Percentiles rank a stretch among this genome's conserved stretches.
Conservation (phyloP, 2,113 vertebrate species). For the Corythornis vintsioides region DNA sequence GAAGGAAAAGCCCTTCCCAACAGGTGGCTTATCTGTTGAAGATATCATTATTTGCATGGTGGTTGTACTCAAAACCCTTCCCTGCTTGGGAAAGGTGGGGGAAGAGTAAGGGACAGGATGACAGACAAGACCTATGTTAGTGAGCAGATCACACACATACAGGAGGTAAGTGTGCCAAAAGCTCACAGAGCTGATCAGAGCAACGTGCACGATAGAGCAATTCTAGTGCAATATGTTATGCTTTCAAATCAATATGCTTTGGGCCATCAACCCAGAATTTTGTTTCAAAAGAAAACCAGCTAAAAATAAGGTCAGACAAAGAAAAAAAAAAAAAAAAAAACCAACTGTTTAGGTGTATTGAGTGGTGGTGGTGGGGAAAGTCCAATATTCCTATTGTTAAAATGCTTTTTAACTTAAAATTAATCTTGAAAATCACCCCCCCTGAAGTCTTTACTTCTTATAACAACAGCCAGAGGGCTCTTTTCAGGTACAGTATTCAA, state of each 20-base stretch:
- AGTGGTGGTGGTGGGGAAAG: neutral
- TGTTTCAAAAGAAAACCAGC: neutral
- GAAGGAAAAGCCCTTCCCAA: neutral
- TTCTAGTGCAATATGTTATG: neutral
- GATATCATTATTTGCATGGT: too few species aligned
- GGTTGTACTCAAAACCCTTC: neutral
- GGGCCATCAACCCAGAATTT: neutral
- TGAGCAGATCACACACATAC: accelerated
- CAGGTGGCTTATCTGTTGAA: neutral
- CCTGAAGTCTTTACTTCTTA: neutral
- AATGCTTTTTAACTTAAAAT: neutral
- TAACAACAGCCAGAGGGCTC: neutral
- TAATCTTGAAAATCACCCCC: neutral
- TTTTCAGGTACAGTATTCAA: neutral
- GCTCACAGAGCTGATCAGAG: neutral
- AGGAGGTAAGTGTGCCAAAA: neutral
- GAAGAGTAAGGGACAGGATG: neutral
- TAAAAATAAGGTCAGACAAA: neutral
- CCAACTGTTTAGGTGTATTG: neutral
- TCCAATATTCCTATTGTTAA: neutral
- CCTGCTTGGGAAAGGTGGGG: neutral
- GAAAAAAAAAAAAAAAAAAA: neutral
- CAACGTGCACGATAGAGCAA: neutral
- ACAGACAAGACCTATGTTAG: neutral
- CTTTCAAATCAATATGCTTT: neutral